phyloP scores from a whole-genome alignment of 53 echinoderm and acorn worm genomes.

The Holothuria scabra region DNA sequence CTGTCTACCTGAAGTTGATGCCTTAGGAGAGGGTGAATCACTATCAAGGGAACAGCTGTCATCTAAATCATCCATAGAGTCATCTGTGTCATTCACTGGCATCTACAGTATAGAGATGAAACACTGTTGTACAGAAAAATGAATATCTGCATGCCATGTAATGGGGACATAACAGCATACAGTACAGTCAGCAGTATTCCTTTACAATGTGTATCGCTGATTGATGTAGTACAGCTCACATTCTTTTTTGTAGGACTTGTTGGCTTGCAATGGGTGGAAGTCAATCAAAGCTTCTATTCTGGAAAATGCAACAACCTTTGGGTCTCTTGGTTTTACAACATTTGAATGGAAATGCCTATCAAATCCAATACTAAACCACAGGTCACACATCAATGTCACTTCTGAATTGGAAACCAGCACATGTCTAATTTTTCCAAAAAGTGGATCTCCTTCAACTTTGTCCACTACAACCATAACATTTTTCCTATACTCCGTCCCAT shows the following conservation, averaged over 20 bases:
- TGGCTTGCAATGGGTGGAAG: neutral
- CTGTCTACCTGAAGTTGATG: no score
- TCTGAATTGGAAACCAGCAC: constrained; percentile 1
- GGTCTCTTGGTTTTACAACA: constrained; percentile 29
- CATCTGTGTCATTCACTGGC: no score
- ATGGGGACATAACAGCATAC: no score
- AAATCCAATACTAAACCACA: constrained; percentile 51
- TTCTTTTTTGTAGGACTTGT: constrained; percentile 1
- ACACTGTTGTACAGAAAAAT: no score
- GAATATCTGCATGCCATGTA: no score
- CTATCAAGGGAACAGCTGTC: no score
- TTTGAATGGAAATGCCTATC: constrained; percentile 49
- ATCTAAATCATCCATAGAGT: no score
- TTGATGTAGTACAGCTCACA: neutral
- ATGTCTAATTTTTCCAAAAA: constrained; percentile 55
- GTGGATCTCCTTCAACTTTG: constrained; percentile 47
- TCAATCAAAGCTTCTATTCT: neutral
- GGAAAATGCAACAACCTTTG: constrained; percentile 8
- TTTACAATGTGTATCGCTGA: no score
- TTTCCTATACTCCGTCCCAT: constrained; percentile 48
- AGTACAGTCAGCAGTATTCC: no score
- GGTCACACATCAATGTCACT: constrained; percentile 39
- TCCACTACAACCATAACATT: constrained; percentile 47
- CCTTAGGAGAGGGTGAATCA: no score
- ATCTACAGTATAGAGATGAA: no score